These are phyloP conservation scores for Catharus minimus DNA, from an alignment of 2,113 vertebrate genomes.

Conservation along the genomic window DNA sequence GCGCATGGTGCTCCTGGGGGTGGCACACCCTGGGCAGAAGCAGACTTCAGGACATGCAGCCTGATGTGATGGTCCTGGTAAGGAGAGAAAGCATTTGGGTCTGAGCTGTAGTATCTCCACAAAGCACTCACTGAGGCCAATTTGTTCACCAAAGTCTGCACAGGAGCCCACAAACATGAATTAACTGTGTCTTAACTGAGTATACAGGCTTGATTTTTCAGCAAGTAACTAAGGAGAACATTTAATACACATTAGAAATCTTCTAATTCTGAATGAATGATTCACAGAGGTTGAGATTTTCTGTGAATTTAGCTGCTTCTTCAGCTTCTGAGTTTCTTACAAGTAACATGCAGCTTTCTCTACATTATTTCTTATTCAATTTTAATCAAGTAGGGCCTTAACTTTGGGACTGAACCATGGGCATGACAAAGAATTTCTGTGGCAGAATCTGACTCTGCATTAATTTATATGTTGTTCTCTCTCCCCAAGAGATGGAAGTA, in stretches of 20 bases:
- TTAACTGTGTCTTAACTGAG: not conserved
- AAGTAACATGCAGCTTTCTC: not conserved
- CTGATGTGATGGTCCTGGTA: not conserved
- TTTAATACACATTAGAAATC: not conserved
- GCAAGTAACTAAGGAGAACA: not conserved
- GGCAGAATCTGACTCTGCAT: not conserved
- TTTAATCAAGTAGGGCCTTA: not conserved
- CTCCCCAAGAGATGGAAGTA: not conserved
- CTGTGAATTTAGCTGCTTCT: not conserved
- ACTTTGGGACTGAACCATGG: not conserved
- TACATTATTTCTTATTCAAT: not conserved
- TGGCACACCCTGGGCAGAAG: not conserved
- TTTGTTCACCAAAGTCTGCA: not conserved
- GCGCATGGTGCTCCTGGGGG: rapidly evolving
- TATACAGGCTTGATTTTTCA: not conserved
- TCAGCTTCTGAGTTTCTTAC: not conserved
- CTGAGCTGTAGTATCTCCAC: not conserved
- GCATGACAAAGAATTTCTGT: not conserved
- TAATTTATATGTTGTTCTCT: not conserved
- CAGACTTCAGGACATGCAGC: not conserved
- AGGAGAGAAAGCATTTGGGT: not conserved
- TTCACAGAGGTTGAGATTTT: not conserved
- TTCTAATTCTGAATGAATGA: not conserved
- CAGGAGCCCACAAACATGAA: rapidly evolving
- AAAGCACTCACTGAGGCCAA: not conserved